phyloP scores from a whole-genome alignment of 2,797 vertebrate genomes.

The Sebastes glaucus region DNA sequence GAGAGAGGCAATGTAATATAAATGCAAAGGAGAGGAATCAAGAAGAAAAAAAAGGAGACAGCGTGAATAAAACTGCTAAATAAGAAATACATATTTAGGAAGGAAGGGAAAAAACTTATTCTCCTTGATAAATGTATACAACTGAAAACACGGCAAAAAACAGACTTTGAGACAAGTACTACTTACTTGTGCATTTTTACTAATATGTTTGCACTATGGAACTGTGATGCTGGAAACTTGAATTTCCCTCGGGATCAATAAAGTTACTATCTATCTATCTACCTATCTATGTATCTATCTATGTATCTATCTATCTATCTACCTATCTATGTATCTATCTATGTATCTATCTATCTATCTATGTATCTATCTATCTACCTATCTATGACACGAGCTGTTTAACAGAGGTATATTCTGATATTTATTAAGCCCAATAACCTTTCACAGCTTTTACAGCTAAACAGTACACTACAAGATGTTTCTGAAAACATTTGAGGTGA shows the following conservation, averaged over 20 bases:
- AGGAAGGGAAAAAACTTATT: background rate
- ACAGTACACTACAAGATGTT: no score
- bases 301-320: no score
- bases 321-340: no score
- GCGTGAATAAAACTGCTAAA: background rate
- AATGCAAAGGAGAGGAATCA: slow-evolving; percentile 19
- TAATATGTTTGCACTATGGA: no score
- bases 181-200: no score
- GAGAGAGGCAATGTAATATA: slow-evolving; percentile 17
- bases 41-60: background rate
- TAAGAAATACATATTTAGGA: background rate
- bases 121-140: background rate
- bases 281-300: no score
- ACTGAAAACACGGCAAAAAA: background rate
- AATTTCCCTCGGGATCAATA: no score
- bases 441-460: background rate
- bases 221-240: no score
- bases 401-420: background rate
- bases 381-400: background rate
- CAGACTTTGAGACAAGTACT: background rate
- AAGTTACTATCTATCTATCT: no score
- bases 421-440: background rate
- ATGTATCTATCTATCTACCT: no score
- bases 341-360: no score
- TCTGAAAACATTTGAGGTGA: no score